These are phyloP conservation scores for Aviceda subcristata DNA, from an alignment of 2,113 vertebrate genomes.

Conservation along the genomic window DNA sequence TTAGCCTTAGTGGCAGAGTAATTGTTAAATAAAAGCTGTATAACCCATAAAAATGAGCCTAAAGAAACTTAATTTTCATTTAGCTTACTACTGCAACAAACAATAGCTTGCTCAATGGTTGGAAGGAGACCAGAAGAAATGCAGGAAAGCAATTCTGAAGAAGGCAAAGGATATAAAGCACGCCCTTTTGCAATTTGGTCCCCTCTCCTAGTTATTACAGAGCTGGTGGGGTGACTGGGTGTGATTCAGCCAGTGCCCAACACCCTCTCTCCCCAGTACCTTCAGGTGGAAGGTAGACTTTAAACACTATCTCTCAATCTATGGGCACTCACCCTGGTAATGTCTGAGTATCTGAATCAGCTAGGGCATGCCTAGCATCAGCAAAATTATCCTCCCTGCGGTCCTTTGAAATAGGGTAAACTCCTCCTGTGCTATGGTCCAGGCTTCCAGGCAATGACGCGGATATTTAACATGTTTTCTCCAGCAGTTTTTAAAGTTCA, in stretches of 20 bases:
- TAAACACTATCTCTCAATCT: neutral
- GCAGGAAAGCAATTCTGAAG: neutral
- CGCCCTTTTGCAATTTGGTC: neutral
- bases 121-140: neutral
- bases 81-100: neutral
- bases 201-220: neutral
- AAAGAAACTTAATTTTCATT: neutral
- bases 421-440: neutral
- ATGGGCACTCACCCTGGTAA: neutral
- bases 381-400: neutral
- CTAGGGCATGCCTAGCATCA: neutral
- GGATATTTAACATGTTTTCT: neutral
- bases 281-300: neutral
- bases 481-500: neutral
- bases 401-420: neutral
- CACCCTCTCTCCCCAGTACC: neutral
- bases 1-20: neutral
- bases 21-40: neutral
- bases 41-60: neutral
- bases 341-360: neutral
- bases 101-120: neutral
- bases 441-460: neutral
- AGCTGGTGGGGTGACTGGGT: neutral
- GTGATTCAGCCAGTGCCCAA: neutral
- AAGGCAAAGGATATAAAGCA: neutral